Base-by-base conservation (phyloP, 64 coral and sea anemone species). In the Acropora yongei region DNA sequence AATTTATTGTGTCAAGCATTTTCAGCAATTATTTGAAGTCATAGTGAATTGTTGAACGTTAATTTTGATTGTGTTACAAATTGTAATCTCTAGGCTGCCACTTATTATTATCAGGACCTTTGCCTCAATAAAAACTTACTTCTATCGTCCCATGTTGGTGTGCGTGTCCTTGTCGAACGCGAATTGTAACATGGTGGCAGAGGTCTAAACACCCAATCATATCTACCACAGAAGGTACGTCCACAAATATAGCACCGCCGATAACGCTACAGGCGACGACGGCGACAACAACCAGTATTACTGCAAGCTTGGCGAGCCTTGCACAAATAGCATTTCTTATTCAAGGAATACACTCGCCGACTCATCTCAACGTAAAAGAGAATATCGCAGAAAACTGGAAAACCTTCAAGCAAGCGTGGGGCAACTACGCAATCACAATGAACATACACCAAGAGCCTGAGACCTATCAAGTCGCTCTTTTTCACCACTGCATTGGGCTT, bases 41-140 rank as follows among this genome's bases (percentile, higher is more conserved):
- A n/a, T n/a, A n/a, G n/a, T n/a, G n/a, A n/a, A n/a, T n/a, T n/a
- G n/a, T n/a, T n/a, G n/a, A n/a, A n/a, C n/a, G n/a, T n/a, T n/a
- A n/a, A n/a, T n/a, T n/a, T n/a, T n/a, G n/a, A n/a, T n/a, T n/a
- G n/a, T 55, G 51, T 55, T 63, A 63, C 58, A 63, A 63, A 13
- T 13, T 63, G 58, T 63, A 63, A 63, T 63, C 58, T 63, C 58
- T 9, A 63, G 58, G 12, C 12, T 12, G 12, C 2, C 12, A 14
- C 8, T 2, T 63, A 13, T 44, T 43, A 43, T 45, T 7, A 74
- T 75, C 8, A n/a, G 19, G 73, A 7, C 73, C 6, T 44, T 75
- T 43, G 73, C 73, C 73, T 75, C 9, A 75, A 75, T 75, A 73
- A 75, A 75, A n/a, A 75, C 73, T 55, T 55, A 75, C 73, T 75